Evolutionary conservation across 2,888 invertebrate species (phyloP).

Genomic region (Nomada hirtipes): DNA sequence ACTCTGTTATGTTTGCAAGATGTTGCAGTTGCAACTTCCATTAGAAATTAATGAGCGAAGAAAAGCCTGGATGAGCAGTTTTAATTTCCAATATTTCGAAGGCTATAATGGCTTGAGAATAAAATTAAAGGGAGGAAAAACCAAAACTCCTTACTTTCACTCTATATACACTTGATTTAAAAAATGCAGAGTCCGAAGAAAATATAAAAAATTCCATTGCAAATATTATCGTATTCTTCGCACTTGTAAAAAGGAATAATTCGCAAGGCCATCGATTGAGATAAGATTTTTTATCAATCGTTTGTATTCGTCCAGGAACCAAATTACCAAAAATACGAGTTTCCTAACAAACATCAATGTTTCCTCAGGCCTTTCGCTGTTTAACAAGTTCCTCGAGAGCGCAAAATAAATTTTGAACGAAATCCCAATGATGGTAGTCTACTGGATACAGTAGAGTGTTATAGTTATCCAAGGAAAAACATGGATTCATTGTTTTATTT

Average conservation of each 20-base stretch:
- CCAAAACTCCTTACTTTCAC: not conserved
- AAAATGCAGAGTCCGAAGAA: not conserved
- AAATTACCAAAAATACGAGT: conserved; percentile 23
- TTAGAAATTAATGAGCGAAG: not conserved
- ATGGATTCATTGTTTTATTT: not conserved
- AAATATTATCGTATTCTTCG: conserved; percentile 25
- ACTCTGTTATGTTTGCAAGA: too few species aligned
- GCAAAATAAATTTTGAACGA: not conserved
- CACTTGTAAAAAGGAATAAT: conserved; percentile 21
- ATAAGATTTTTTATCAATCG: conserved; percentile 55
- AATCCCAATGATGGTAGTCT: too few species aligned
- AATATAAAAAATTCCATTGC: conserved; percentile 28
- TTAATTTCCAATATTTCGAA: not conserved
- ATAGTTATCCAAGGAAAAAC: too few species aligned
- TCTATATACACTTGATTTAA: not conserved
- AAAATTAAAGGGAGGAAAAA: too few species aligned
- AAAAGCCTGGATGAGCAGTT: too few species aligned
- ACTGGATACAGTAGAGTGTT: too few species aligned
- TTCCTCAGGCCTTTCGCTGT: not conserved
- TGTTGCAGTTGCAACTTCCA: too few species aligned
- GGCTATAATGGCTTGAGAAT: too few species aligned
- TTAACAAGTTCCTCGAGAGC: not conserved
- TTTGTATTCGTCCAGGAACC: conserved; percentile 16
- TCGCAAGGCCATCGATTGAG: conserved; percentile 42
- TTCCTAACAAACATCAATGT: not conserved